Percentiles rank a stretch among this genome's conserved stretches.
Evolutionary conservation across 2,113 vertebrate genomes (phyloP).

Genomic region (Rattus rattus): DNA sequence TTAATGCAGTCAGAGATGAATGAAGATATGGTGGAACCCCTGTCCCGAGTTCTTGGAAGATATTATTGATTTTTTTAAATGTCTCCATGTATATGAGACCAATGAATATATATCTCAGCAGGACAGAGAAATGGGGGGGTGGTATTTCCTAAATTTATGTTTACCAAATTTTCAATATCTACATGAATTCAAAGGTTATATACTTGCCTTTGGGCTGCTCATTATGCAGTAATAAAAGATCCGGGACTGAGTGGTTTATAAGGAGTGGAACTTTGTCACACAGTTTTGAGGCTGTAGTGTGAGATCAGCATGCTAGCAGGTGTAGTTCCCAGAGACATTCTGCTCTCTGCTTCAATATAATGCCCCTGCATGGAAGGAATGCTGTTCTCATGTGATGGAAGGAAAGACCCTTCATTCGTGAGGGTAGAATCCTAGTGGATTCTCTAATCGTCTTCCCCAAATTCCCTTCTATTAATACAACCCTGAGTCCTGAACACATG

Average conservation of each 20-base stretch:
- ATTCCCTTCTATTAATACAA: neutral
- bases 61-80: neutral
- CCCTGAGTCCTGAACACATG: neutral
- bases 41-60: conserved; percentile 8
- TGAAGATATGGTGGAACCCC: neutral
- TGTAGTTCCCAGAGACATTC: neutral
- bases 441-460: neutral
- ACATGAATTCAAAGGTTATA: neutral
- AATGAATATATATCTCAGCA: neutral
- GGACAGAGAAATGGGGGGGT: neutral
- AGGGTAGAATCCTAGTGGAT: neutral
- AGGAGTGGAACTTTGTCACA: neutral
- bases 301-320: neutral
- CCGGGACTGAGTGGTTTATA: neutral
- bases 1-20: neutral
- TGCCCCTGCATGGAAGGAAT: rapidly evolving
- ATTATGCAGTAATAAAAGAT: neutral
- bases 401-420: neutral
- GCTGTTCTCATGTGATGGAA: neutral
- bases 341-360: neutral
- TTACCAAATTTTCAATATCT: neutral
- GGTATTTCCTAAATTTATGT: neutral
- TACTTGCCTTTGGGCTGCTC: neutral
- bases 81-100: neutral
- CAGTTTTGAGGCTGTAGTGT: neutral